Base-by-base conservation (phyloP, 2,113 vertebrate genomes). In the Apistogramma diplotaenia region DNA sequence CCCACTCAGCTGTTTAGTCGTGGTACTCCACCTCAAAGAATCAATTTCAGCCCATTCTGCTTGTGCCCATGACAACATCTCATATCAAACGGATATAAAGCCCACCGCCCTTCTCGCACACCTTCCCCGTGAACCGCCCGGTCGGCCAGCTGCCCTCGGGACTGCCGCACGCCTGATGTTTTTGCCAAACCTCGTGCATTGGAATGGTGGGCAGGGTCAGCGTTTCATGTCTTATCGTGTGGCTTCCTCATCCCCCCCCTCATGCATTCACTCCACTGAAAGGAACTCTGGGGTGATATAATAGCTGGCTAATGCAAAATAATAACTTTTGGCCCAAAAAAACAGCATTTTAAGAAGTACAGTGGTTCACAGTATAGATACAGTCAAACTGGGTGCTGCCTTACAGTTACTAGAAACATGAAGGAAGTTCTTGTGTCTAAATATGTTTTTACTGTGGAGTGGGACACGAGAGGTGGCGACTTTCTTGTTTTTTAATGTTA, bases 1-100 rank as follows among this genome's bases (percentile, higher is more conserved):
- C 76, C 81, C 85, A 79, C 81, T 89, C 81, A 71, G 82, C 87
- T 84, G 83, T 93, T 91, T 79, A 59, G 74, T 76, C 11, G 37
- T 37, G 80, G 55, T 57, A 58, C 61, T 81, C 76, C 71, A 82
- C 80, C 79, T 84, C 79, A 72, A 82, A 76, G 54, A 81, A 91
- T 92, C 31, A 35, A 89, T 93, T 84, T 67, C 8, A 5, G 60
- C 3, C 75, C 67, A 12, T 81, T 87, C 76, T 31, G 58, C 75
- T 60, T 3, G 56, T 58, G 72, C 31, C 76, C n/a, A 29, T 83
- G 82, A 85, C 81, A 78, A 35, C 74, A 82, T 85, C 80, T 82
- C 76, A 18, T 75, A 74, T 87, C 43, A 87, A 85, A 81, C 4
- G 4, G 57, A 80, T 79, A 35, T 35, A 43, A 79, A 78, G 56